A percentile compares a stretch with the other conserved stretches of the same genome.
Evolutionary conservation across 2,797 vertebrate genomes (phyloP).

Genomic region (Protonibea diacanthus): DNA sequence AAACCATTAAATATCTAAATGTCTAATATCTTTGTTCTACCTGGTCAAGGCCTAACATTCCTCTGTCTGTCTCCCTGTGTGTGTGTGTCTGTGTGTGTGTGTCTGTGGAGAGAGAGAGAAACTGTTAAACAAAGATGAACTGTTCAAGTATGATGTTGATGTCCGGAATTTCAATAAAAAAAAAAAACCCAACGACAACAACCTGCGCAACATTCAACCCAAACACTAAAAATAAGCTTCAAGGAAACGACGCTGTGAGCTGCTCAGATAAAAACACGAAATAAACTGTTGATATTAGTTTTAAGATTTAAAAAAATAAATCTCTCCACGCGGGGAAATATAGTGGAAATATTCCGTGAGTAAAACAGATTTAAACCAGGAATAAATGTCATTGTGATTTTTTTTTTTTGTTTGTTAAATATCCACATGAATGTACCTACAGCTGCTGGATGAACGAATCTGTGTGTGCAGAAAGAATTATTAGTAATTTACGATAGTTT

Average conservation of each 20-base stretch:
- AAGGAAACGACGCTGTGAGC: neutral
- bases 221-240: neutral
- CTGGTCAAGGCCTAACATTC: conserved; percentile 33
- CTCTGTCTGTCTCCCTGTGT: neutral
- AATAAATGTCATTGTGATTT: neutral
- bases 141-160: neutral
- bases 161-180: conserved; percentile 2
- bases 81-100: neutral
- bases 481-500: neutral
- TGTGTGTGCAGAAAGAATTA: neutral
- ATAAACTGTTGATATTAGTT: conserved; percentile 8
- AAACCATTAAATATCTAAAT: conserved; percentile 30
- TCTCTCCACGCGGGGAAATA: neutral
- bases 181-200: neutral
- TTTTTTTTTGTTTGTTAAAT: neutral
- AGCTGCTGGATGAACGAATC: neutral
- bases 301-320: neutral
- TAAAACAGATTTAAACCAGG: neutral
- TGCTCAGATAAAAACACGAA: neutral
- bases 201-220: neutral
- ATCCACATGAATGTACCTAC: neutral
- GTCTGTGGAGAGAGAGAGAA: neutral
- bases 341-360: neutral
- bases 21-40: too few relatives aligned
- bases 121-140: conserved; percentile 21